phyloP scores from a whole-genome alignment of 2,113 vertebrate genomes.

The Lepidothrix coronata region DNA sequence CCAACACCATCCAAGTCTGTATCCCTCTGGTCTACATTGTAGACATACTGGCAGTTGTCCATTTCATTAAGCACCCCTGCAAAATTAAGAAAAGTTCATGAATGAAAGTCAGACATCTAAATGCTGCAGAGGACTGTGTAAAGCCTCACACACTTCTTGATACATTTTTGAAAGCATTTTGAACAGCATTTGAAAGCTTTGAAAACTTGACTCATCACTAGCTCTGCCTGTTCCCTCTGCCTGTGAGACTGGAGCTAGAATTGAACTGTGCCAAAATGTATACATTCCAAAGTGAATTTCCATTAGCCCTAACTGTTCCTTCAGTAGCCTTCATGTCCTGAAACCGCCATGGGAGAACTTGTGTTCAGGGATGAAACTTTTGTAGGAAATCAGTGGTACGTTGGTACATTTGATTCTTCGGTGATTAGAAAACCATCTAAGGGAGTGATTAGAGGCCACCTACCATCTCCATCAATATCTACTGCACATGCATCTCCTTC shows the following conservation, averaged over 20 bases:
- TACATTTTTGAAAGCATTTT: neutral
- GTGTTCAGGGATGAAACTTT: neutral
- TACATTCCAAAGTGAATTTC: neutral
- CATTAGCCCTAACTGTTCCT: neutral
- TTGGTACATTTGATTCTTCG: neutral
- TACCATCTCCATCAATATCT: constrained; percentile 97
- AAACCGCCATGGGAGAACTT: neutral
- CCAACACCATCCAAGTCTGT: constrained; percentile 94
- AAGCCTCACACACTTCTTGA: neutral
- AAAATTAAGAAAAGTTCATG: neutral
- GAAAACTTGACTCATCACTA: neutral
- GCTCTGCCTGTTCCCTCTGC: neutral
- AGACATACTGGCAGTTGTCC: constrained; percentile 96
- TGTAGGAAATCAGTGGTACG: neutral
- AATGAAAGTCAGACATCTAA: neutral
- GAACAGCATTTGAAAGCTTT: neutral
- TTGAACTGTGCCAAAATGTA: neutral
- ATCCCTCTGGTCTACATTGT: constrained; percentile 96
- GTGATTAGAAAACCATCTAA: neutral
- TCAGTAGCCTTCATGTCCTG: neutral
- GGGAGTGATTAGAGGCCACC: constrained; percentile 1
- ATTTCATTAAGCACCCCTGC: constrained; percentile 92
- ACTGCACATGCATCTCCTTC: constrained; percentile 95
- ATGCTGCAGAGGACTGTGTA: neutral
- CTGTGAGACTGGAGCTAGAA: neutral